Percentiles rank a stretch among this genome's conserved stretches.
These are phyloP conservation scores for Moxostoma hubbsi DNA, from an alignment of 2,797 vertebrate species.

Conservation along the genomic window DNA sequence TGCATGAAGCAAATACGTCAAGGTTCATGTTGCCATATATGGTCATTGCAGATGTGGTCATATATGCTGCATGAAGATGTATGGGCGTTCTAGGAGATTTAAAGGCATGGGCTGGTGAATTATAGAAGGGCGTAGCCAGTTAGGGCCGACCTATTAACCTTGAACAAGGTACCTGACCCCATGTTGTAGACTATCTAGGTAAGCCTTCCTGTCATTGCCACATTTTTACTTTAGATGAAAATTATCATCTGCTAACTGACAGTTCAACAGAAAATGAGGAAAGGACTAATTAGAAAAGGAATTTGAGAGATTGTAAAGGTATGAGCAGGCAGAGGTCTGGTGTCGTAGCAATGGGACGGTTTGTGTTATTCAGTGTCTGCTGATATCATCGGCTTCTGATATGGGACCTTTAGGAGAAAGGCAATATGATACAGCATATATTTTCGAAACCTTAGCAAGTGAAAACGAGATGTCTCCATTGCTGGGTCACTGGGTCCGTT, in stretches of 20 bases:
- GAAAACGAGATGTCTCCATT: slow-evolving; percentile 11
- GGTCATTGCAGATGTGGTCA: neutral
- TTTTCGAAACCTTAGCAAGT: slow-evolving; percentile 11
- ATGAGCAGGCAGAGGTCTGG: slow-evolving; percentile 18
- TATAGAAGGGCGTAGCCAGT: too few relatives aligned
- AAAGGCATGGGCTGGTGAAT: too few relatives aligned
- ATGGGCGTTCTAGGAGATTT: too few relatives aligned
- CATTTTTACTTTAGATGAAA: neutral
- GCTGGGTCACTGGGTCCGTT: slow-evolving; percentile 26
- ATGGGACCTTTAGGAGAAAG: slow-evolving; percentile 33
- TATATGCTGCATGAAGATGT: too few relatives aligned
- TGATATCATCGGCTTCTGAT: slow-evolving; percentile 27
- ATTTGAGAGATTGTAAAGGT: slow-evolving; percentile 7
- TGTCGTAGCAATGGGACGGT: neutral
- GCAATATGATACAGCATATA: slow-evolving; percentile 26
- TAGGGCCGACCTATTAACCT: too few relatives aligned
- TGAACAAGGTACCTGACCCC: too few relatives aligned
- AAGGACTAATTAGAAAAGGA: slow-evolving; percentile 3
- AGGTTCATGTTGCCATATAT: neutral
- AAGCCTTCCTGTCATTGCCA: neutral
- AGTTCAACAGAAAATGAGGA: slow-evolving; percentile 1
- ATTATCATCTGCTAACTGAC: neutral
- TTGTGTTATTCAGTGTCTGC: slow-evolving; percentile 12
- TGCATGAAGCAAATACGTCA: too few relatives aligned
- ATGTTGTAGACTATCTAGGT: neutral